Percentiles rank a stretch among this genome's conserved stretches.
These are phyloP conservation scores for Drosophila villosipedis DNA, from an alignment of 2,888 invertebrate species.

Conservation along the genomic window DNA sequence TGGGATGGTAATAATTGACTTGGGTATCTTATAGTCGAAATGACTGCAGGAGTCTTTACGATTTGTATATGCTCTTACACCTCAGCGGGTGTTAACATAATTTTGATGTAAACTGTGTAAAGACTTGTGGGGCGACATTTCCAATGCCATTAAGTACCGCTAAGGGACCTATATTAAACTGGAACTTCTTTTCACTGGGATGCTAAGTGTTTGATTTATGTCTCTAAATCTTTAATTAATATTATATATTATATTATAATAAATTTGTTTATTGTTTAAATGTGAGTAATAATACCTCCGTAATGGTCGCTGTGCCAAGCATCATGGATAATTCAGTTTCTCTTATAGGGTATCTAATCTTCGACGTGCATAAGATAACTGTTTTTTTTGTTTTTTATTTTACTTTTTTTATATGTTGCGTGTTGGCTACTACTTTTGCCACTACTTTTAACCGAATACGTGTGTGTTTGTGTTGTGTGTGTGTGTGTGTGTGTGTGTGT, in stretches of 20 bases:
- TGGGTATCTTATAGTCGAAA: constrained; percentile 8
- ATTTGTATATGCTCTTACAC: constrained; percentile 1
- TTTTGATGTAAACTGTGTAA: not conserved
- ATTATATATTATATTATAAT: too few relatives aligned
- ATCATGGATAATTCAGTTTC: not conserved
- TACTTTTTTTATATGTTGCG: constrained; percentile 35
- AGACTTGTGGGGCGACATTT: not conserved
- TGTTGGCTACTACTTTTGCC: constrained; percentile 68
- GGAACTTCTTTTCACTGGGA: not conserved
- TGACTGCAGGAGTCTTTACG: constrained; percentile 1
- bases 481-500: constrained; percentile 3
- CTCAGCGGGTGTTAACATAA: too few relatives aligned
- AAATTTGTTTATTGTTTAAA: not conserved
- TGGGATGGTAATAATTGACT: not conserved
- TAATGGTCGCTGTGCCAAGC: not conserved
- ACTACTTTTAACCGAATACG: constrained; percentile 73
- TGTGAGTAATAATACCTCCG: not conserved
- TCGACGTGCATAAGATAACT: not conserved
- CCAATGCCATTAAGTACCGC: not conserved
- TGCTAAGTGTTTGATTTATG: not conserved
- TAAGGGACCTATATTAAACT: not conserved
- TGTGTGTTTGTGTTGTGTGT: constrained; percentile 39
- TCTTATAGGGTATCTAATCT: not conserved
- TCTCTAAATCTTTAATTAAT: too few relatives aligned
- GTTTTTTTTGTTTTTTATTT: not conserved